phyloP scores from a whole-genome alignment of 2,888 invertebrate species.

The Chaetogeoica ovagalla region DNA sequence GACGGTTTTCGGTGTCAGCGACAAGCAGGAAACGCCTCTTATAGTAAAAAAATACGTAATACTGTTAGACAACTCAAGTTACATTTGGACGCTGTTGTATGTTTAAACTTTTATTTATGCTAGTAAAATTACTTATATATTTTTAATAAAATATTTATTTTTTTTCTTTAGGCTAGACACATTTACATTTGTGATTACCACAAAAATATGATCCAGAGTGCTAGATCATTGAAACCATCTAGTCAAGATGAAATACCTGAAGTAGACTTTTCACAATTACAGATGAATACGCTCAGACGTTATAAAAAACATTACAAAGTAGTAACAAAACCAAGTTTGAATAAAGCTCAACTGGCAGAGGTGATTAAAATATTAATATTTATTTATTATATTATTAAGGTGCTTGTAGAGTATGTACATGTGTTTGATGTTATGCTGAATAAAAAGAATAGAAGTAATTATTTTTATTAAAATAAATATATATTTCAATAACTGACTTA shows the following conservation, averaged over 20 bases:
- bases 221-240: conserved; percentile 92
- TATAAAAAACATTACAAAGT: conserved; percentile 95
- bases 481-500: too few relatives aligned
- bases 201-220: conserved; percentile 93
- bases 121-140: neutral
- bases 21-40: conserved; percentile 90
- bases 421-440: neutral
- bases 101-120: conserved; percentile 57
- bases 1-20: conserved; percentile 84
- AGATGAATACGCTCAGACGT: conserved; percentile 88
- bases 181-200: conserved; percentile 97
- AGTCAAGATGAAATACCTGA: conserved; percentile 92
- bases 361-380: conserved; percentile 65
- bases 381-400: neutral
- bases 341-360: conserved; percentile 94
- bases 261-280: conserved; percentile 89
- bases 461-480: too few relatives aligned
- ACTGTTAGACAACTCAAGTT: conserved; percentile 91
- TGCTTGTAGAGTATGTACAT: conserved; percentile 2
- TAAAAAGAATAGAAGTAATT: too few relatives aligned
- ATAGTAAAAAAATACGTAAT: conserved; percentile 95
- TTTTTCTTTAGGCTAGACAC: conserved; percentile 65
- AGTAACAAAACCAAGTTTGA: conserved; percentile 84
- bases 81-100: conserved; percentile 77
- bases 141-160: neutral